A percentile compares a stretch with the other conserved stretches of the same genome.
These are phyloP conservation scores for Otis tarda DNA, from an alignment of 2,113 vertebrate species.

Conservation along the genomic window DNA sequence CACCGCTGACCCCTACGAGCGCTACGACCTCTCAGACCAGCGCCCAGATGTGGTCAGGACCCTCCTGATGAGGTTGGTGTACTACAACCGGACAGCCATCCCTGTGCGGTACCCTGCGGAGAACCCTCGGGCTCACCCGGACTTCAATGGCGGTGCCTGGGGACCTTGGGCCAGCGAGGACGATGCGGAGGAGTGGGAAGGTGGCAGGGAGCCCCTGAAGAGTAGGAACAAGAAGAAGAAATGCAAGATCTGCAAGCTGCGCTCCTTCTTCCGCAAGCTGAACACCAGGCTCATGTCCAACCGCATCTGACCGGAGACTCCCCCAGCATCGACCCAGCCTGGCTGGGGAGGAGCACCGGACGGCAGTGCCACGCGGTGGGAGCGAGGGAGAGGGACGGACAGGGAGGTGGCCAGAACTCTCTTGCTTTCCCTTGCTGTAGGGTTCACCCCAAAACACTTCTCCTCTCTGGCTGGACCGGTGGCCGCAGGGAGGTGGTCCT, in stretches of 20 bases:
- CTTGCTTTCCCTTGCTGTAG: neutral
- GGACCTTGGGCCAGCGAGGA: slow-evolving; percentile 91
- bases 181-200: slow-evolving; percentile 81
- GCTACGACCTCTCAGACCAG: slow-evolving; percentile 84
- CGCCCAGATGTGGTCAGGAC: slow-evolving; percentile 88
- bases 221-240: slow-evolving; percentile 84
- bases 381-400: neutral
- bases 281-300: slow-evolving; percentile 94
- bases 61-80: slow-evolving; percentile 84
- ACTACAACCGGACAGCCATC: slow-evolving; percentile 91
- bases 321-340: neutral
- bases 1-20: slow-evolving; percentile 89
- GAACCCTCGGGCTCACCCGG: slow-evolving; percentile 90
- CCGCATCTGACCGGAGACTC: slow-evolving; percentile 79
- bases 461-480: neutral
- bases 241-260: slow-evolving; percentile 86
- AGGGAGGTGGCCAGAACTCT: neutral
- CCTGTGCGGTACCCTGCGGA: slow-evolving; percentile 92
- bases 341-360: neutral
- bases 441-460: neutral
- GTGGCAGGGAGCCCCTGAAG: slow-evolving; percentile 41
- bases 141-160: slow-evolving; percentile 94
- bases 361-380: fast-evolving
- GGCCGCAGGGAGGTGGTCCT: neutral
- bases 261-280: slow-evolving; percentile 90